phyloP scores from a whole-genome alignment of 2,113 vertebrate genomes.

The Trochalopteron elliotii region DNA sequence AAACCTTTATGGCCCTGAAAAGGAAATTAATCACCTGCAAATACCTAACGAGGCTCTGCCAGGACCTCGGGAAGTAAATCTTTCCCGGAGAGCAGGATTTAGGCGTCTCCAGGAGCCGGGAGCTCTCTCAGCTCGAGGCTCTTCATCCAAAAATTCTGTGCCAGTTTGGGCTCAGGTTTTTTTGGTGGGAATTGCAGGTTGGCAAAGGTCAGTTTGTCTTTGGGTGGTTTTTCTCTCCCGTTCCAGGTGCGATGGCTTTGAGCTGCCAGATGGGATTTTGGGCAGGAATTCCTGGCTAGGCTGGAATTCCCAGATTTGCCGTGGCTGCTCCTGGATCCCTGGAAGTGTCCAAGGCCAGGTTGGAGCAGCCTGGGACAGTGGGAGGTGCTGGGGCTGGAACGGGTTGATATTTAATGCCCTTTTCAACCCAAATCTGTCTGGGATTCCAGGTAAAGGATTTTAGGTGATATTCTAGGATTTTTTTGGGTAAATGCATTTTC shows the following conservation, averaged over 20 bases:
- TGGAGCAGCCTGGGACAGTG: not conserved
- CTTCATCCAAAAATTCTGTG: not conserved
- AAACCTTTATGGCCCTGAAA: not conserved
- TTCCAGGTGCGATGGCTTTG: not conserved
- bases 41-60: not conserved
- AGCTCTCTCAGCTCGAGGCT: not conserved
- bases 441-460: accelerated
- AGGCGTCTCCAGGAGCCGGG: not conserved
- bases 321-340: no score
- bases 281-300: not conserved
- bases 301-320: not conserved
- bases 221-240: not conserved
- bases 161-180: accelerated
- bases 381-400: not conserved
- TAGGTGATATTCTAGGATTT: accelerated
- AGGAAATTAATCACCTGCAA: not conserved
- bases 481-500: not conserved
- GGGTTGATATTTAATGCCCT: accelerated
- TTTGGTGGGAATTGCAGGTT: accelerated
- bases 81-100: not conserved
- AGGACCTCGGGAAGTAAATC: not conserved
- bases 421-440: not conserved
- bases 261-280: not conserved
- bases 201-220: not conserved
- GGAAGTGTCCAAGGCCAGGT: accelerated